phyloP scores from a whole-genome alignment of 2,888 invertebrate species.

The Julus scandinavius region DNA sequence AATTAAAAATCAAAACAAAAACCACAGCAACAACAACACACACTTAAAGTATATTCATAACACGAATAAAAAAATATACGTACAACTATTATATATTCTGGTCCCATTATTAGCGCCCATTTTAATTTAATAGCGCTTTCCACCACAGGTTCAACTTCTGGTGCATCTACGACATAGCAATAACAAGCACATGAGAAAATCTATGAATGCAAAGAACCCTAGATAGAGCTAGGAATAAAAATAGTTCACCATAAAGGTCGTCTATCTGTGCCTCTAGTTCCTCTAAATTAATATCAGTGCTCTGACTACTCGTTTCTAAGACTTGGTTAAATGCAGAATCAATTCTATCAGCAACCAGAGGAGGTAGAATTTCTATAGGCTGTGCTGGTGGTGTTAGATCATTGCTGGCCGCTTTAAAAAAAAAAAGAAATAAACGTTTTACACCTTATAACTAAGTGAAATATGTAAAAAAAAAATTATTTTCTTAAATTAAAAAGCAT shows the following conservation, averaged over 20 bases:
- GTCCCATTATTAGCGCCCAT: conserved; percentile 78
- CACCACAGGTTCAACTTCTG: conserved; percentile 77
- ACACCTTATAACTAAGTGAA: neutral
- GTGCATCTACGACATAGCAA: conserved; percentile 44
- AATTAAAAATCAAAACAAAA: neutral
- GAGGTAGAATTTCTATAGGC: conserved; percentile 17
- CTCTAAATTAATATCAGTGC: conserved; percentile 37
- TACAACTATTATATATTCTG: conserved; percentile 86
- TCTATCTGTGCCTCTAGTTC: conserved; percentile 52
- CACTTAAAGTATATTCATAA: neutral
- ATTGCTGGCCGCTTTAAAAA: conserved; percentile 51
- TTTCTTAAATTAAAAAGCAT: neutral
- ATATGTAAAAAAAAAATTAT: neutral
- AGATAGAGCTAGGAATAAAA: neutral
- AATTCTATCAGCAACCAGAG: neutral
- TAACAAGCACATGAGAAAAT: conserved; percentile 48
- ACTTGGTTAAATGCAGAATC: neutral
- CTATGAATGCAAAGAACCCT: conserved; percentile 13
- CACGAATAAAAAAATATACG: conserved; percentile 58
- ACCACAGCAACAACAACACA: neutral
- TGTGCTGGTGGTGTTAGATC: conserved; percentile 48
- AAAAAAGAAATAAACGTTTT: neutral
- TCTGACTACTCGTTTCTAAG: neutral
- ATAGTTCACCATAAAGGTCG: conserved; percentile 53
- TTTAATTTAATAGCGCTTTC: conserved; percentile 80